Conservation (phyloP, 2,888 invertebrate genomes). For the Hirudinaria manillensis region DNA sequence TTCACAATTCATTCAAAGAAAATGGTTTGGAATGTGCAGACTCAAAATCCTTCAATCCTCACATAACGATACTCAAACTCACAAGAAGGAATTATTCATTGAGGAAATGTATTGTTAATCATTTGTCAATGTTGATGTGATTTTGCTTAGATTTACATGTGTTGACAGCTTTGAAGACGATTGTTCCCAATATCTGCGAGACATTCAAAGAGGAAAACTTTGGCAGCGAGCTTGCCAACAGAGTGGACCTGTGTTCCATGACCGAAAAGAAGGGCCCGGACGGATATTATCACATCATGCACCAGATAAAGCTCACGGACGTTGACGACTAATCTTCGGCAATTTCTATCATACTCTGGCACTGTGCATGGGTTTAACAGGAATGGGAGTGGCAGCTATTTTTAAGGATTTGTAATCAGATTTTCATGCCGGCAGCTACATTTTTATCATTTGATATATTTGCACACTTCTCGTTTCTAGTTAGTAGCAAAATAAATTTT, state of each 20-base stretch:
- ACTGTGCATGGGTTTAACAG: too few relatives aligned
- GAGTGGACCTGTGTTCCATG: constrained; percentile 9
- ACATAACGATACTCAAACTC: constrained; percentile 19
- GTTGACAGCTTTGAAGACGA: neutral
- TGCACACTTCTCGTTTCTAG: too few relatives aligned
- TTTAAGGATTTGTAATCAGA: too few relatives aligned
- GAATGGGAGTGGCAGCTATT: too few relatives aligned
- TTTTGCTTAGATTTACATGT: neutral
- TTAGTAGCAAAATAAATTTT: too few relatives aligned
- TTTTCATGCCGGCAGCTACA: too few relatives aligned
- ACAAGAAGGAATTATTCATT: neutral
- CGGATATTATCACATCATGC: constrained; percentile 16
- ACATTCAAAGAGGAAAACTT: constrained; percentile 1
- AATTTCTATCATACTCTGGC: too few relatives aligned
- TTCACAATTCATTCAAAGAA: neutral
- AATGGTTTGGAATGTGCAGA: neutral
- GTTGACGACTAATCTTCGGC: neutral
- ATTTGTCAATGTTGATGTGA: neutral
- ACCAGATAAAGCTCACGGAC: constrained; percentile 17
- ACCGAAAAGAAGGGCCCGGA: neutral
- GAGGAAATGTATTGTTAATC: neutral
- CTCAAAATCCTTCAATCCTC: neutral
- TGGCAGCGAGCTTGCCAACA: neutral
- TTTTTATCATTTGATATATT: too few relatives aligned
- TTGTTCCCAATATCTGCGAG: neutral